These are phyloP conservation scores for Pao palembangensis DNA, from an alignment of 2,113 vertebrate species.

Conservation along the genomic window DNA sequence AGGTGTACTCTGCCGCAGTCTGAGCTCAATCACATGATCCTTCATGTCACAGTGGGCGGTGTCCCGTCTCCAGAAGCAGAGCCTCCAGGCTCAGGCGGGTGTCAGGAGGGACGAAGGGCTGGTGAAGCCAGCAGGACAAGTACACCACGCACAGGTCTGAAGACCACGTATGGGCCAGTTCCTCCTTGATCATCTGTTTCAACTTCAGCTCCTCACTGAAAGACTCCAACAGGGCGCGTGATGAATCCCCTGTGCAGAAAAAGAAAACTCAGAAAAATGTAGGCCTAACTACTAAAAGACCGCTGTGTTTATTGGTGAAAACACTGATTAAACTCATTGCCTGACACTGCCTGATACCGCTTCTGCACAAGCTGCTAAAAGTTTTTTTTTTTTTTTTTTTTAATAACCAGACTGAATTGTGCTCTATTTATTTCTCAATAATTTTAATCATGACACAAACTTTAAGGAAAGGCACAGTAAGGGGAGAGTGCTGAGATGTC, in stretches of 20 bases:
- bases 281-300: no score
- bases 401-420: no score
- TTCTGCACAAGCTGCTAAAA: no score
- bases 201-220: conserved; percentile 83
- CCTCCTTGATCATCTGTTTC: conserved; percentile 77
- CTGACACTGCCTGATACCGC: no score
- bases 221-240: conserved; percentile 70
- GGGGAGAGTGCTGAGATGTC: no score
- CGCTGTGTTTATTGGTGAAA: no score
- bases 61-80: conserved; percentile 90
- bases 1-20: no score
- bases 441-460: no score
- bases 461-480: no score
- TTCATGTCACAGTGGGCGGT: conserved; percentile 72
- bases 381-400: no score
- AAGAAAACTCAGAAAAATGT: not conserved
- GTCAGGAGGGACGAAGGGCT: conserved; percentile 81
- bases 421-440: no score
- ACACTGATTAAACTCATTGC: no score
- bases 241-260: conserved; percentile 73
- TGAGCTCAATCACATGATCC: not conserved
- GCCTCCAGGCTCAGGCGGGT: conserved; percentile 80
- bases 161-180: conserved; percentile 80
- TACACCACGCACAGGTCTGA: conserved; percentile 81
- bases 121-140: conserved; percentile 90